Evolutionary conservation across 2,888 invertebrate species (phyloP).

Genomic region (Melanargia galathea): DNA sequence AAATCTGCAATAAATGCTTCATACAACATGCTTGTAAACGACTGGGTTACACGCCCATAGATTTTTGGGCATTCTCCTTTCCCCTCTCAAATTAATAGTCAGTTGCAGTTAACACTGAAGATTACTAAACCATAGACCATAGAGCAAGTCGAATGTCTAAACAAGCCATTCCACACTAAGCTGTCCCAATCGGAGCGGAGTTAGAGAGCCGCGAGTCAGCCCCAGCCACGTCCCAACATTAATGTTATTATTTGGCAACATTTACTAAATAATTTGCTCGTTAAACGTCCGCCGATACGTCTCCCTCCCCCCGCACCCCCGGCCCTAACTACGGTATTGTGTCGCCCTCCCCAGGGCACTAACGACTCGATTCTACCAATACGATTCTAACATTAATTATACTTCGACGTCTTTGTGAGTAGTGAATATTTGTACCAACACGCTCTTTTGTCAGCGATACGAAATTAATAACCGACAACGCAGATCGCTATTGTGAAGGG

Average conservation of each 20-base stretch:
- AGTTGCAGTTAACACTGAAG: too few relatives aligned
- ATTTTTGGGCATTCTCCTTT: too few relatives aligned
- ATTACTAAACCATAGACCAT: too few relatives aligned
- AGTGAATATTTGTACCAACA: constrained; percentile 76
- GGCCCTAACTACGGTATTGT: constrained; percentile 78
- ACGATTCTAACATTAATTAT: constrained; percentile 74
- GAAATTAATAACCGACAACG: constrained; percentile 67
- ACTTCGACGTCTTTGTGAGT: constrained; percentile 68
- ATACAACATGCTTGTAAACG: too few relatives aligned
- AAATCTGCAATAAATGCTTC: too few relatives aligned
- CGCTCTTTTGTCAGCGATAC: constrained; percentile 71
- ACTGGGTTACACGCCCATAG: too few relatives aligned
- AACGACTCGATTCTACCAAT: constrained; percentile 72
- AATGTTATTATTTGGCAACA: constrained; percentile 82
- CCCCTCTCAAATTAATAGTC: too few relatives aligned
- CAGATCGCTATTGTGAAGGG: constrained; percentile 44
- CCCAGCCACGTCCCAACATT: constrained; percentile 64
- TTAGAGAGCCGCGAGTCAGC: constrained; percentile 41
- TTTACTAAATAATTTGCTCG: constrained; percentile 82
- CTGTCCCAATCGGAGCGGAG: constrained; percentile 32
- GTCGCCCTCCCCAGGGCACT: constrained; percentile 63
- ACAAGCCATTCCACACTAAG: constrained; percentile 39
- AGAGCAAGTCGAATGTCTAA: too few relatives aligned
- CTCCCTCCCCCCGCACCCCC: constrained; percentile 44
- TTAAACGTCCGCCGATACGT: constrained; percentile 76